Evolutionary conservation across 2,113 vertebrate species (phyloP).

Genomic region (Ceyx melanurus): DNA sequence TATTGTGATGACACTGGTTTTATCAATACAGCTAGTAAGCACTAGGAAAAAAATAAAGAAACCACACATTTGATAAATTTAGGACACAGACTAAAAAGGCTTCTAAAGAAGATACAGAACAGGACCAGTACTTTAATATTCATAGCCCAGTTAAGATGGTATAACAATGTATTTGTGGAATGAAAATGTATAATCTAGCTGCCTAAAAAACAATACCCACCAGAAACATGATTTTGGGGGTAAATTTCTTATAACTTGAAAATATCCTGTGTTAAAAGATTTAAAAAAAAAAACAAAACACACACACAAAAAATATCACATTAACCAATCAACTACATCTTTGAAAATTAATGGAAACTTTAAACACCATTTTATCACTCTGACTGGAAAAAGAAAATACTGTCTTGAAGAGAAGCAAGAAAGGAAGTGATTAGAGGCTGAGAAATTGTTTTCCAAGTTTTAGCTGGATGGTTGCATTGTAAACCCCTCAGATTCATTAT

Average conservation of each 20-base stretch:
- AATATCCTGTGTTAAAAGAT: background rate
- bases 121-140: background rate
- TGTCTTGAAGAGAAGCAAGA: background rate
- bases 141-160: background rate
- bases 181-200: background rate
- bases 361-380: background rate
- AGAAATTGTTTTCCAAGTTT: conserved; percentile 14
- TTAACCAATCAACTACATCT: background rate
- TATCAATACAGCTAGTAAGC: background rate
- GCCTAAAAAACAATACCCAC: too few relatives aligned
- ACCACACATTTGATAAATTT: background rate
- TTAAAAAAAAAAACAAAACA: background rate
- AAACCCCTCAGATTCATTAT: conserved; percentile 27
- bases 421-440: background rate
- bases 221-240: background rate
- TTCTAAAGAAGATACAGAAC: background rate
- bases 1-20: background rate
- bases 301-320: background rate
- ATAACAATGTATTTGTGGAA: background rate
- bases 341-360: background rate
- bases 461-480: background rate
- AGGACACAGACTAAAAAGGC: background rate
- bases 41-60: background rate
- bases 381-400: background rate
- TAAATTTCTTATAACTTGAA: background rate